A percentile compares a stretch with the other conserved stretches of the same genome.
Conservation (phyloP, 2,797 vertebrate genomes). For the Craterocephalus amniculus region DNA sequence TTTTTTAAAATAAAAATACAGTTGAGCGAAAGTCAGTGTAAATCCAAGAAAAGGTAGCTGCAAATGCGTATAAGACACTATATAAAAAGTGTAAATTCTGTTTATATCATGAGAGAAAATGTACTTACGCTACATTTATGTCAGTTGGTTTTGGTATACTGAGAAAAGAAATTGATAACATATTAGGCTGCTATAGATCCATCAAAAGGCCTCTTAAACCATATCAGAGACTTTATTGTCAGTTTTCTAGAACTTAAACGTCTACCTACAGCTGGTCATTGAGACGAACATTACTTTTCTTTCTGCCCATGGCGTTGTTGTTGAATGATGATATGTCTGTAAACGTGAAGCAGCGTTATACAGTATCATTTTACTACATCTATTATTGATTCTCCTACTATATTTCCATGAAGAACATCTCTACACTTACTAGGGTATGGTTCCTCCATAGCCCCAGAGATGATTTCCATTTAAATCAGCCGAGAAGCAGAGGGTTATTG, state of each 20-base stretch:
- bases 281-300: constrained; percentile 76
- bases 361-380: background rate
- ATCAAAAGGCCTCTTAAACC: background rate
- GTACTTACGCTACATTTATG: constrained; percentile 79
- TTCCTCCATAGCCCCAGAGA: constrained; percentile 68
- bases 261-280: constrained; percentile 84
- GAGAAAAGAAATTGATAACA: constrained; percentile 21
- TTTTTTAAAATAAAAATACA: background rate
- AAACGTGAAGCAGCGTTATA: constrained; percentile 45
- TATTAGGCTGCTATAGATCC: constrained; percentile 2
- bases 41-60: background rate
- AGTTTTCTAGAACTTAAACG: background rate
- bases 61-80: background rate
- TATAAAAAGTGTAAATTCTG: background rate
- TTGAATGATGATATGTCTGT: constrained; percentile 70
- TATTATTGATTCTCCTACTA: constrained; percentile 5
- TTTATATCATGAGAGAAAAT: background rate
- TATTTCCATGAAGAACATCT: constrained; percentile 4
- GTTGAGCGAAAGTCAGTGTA: background rate
- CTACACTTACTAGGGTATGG: constrained; percentile 70
- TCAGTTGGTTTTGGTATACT: constrained; percentile 83
- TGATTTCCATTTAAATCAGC: constrained; percentile 69
- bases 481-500: constrained; percentile 35
- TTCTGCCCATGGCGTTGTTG: constrained; percentile 66
- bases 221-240: background rate